Percentiles rank a stretch among this genome's conserved stretches.
phyloP scores from a whole-genome alignment of 1,140 invertebrate genomes.

The Hycleus phaleratus region DNA sequence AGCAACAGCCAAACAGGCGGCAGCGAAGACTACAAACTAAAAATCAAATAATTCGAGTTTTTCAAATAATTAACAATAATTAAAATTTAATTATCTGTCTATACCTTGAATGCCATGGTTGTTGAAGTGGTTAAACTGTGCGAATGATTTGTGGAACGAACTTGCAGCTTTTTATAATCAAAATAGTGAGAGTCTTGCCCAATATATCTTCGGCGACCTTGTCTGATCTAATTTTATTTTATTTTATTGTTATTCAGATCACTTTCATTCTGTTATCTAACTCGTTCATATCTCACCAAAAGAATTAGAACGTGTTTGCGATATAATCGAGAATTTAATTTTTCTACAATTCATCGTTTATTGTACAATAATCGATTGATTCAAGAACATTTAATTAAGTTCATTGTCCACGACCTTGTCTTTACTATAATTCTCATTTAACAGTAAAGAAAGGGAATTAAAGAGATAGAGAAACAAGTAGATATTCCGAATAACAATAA shows the following conservation, averaged over 20 bases:
- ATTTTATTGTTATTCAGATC: no score
- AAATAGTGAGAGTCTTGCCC: constrained; percentile 1
- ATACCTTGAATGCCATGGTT: constrained; percentile 12
- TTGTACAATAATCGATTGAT: not conserved
- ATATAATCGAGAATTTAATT: no score
- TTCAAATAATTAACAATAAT: no score
- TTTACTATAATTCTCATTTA: no score
- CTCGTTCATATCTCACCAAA: no score
- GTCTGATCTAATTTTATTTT: no score
- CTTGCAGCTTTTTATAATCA: not conserved
- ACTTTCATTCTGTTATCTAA: no score
- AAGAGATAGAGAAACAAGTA: no score
- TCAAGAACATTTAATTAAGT: not conserved
- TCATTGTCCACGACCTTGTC: no score
- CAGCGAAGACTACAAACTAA: constrained; percentile 42
- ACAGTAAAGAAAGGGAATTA: no score
- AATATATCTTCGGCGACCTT: not conserved
- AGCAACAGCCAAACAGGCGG: constrained; percentile 41
- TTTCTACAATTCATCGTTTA: not conserved
- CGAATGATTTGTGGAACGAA: not conserved
- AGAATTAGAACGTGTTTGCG: no score
- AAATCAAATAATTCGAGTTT: constrained; percentile 7
- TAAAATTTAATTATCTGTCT: not conserved
- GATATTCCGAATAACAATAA: no score
- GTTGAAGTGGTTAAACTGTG: not conserved